Evolutionary conservation across 2,113 vertebrate genomes (phyloP), one percentile per base, ranked within the genome.

Genomic region (Centropus bengalensis): DNA sequence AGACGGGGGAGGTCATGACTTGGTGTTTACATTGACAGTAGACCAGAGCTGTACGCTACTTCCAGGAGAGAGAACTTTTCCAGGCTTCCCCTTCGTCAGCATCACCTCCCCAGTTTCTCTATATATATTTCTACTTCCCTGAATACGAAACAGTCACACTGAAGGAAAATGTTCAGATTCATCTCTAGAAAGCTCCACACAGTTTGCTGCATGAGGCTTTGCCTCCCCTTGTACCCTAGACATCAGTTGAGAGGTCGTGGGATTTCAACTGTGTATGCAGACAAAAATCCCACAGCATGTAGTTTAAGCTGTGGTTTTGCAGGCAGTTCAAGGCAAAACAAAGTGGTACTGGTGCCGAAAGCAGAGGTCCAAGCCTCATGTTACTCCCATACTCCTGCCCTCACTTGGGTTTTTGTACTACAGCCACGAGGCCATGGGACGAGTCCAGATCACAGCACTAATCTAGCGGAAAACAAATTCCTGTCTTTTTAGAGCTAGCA

Each of bases 381-480:
- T 76, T 82, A 44, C 82, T 92, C 84, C 40, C 66, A 40, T 17
- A 49, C 30, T 76, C 71, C 82, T 66, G 84, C 82, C 54, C n/a
- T 76, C 2, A 0, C 70, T 75, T 12, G 3, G 26, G 71, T n/a
- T 86, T 76, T 89, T 82, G 45, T 83, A 80, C 79, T 45, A 60
- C 54, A 73, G 56, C 51, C 85, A 54, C 7, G 9, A 93, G 70
- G 82, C 8, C 3, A 42, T 55, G 75, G 79, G 88, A 91, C 67
- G 94, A 86, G 70, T 88, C 71, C 88, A 91, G 79, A 91, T 63
- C 86, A 51, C 85, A 88, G 71, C 49, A 64, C 59, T 82, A 71
- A 94, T 82, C 74, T 73, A 76, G 88, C 6, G 90, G 82, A 91
- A 87, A 96, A 87, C 23, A 96, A 91, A 95, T 82, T 82, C 87